phyloP scores from a whole-genome alignment of 2,797 vertebrate genomes.

The Enteromius radiatus region DNA sequence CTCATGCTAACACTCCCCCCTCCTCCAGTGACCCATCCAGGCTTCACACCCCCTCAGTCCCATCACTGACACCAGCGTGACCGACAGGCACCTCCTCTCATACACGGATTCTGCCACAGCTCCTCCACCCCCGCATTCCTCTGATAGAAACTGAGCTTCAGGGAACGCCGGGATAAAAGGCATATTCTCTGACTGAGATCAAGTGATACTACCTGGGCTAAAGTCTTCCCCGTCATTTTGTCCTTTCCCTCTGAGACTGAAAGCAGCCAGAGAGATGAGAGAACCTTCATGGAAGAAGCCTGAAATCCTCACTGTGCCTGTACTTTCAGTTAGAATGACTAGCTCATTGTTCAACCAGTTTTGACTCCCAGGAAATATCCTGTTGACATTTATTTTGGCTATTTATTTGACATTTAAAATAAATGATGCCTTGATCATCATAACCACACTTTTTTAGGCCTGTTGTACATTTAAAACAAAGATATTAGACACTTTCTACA shows the following conservation, averaged over 20 bases:
- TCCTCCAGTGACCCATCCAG: slow-evolving; percentile 62
- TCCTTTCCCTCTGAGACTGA: slow-evolving; percentile 36
- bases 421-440: neutral
- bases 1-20: slow-evolving; percentile 63
- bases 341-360: slow-evolving; percentile 5
- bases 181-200: slow-evolving; percentile 22
- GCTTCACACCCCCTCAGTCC: slow-evolving; percentile 55
- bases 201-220: slow-evolving; percentile 43
- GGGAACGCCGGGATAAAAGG: slow-evolving; percentile 24
- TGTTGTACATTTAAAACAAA: neutral
- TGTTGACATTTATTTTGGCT: neutral
- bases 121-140: slow-evolving; percentile 31
- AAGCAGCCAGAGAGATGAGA: slow-evolving; percentile 47
- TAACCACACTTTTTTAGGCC: neutral
- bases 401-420: neutral
- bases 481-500: neutral
- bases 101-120: slow-evolving; percentile 41
- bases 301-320: neutral
- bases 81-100: slow-evolving; percentile 53
- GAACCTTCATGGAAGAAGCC: slow-evolving; percentile 14
- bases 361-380: neutral
- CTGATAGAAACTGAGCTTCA: slow-evolving; percentile 11
- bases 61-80: slow-evolving; percentile 48
- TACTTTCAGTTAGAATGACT: neutral
- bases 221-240: neutral